Conservation (phyloP, 2,888 invertebrate genomes). For the Portevinia maculata region DNA sequence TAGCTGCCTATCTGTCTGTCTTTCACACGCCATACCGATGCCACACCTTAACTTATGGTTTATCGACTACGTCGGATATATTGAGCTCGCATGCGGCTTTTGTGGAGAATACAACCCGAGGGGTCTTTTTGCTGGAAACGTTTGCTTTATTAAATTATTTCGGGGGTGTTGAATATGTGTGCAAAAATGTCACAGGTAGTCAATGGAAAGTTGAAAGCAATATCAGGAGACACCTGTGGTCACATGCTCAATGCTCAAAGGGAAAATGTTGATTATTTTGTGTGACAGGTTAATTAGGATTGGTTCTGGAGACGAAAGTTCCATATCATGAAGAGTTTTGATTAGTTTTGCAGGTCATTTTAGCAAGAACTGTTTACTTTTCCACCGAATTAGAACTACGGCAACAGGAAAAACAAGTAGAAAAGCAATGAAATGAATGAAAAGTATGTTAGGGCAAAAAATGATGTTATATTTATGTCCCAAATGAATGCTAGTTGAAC, state of each 20-base stretch:
- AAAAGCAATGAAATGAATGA: too few relatives aligned
- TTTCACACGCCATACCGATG: conserved; percentile 1
- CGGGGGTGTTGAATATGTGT: conserved; percentile 32
- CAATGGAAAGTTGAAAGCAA: conserved; percentile 31
- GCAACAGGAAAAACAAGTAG: too few relatives aligned
- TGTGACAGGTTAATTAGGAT: conserved; percentile 64
- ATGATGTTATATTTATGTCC: too few relatives aligned
- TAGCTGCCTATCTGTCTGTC: conserved; percentile 20
- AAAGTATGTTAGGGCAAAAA: too few relatives aligned
- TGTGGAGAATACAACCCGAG: conserved; percentile 24
- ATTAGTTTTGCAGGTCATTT: too few relatives aligned
- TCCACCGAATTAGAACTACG: too few relatives aligned
- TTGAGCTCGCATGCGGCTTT: conserved; percentile 62
- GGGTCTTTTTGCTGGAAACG: conserved; percentile 37
- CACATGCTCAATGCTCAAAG: conserved; percentile 27
- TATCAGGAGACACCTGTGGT: conserved; percentile 62
- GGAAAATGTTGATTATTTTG: conserved; percentile 2
- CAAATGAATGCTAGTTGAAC: too few relatives aligned
- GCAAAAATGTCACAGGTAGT: conserved; percentile 48
- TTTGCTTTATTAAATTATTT: conserved; percentile 66
- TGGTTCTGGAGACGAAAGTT: not conserved
- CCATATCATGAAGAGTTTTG: too few relatives aligned
- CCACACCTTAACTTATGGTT: conserved; percentile 32
- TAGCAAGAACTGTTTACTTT: not conserved
- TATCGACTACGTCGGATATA: conserved; percentile 41